Base-by-base conservation (phyloP, 2,113 vertebrate species). In the Hippocampus zosterae region DNA sequence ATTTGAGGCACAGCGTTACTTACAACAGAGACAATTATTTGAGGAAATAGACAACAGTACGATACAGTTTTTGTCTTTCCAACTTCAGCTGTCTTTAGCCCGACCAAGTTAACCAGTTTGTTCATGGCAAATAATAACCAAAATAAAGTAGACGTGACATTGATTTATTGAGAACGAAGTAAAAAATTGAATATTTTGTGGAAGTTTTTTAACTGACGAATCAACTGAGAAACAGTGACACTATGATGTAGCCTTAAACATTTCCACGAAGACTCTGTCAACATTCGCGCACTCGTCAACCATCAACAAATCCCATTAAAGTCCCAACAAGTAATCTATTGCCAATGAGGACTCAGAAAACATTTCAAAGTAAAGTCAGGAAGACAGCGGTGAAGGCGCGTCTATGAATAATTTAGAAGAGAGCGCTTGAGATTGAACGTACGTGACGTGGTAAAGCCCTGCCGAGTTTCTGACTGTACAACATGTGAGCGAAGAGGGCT, bases 321-420 rank as follows among this genome's bases (percentile, higher is more conserved):
- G 44, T 29, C 37, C 21, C 40, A 68, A 65, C 52, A 27, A 59
- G 52, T n/a, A 27, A 15, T 41, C n/a, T 42, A 33, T 23, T 48
- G 15, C 3, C 19, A 1, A 70, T 29, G 2, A 37, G 33, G 33
- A 37, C 33, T 37, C 33, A 27, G 16, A 27, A 59, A 8, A 40
- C 42, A 10, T 46, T 65, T 65, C 63, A 65, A 65, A 62, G 60
- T 41, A 44, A 70, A 42, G 56, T 12, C 1, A 21, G 40, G 53
- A 50, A 40, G 50, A 8, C 27, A 40, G 55, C 67, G 40, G 29
- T 29, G 44, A 27, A 53, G 55, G 48, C 64, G 25, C 37, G 50
- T 10, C 33, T 52, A 79, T 75, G 16, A 68, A 71, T 71, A 19
- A 75, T 67, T 75, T 18, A 83, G 48, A 13, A 80, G 42, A 55